Evolutionary conservation across 1,140 invertebrate species (phyloP).

Genomic region (Drosophila asahinai): DNA sequence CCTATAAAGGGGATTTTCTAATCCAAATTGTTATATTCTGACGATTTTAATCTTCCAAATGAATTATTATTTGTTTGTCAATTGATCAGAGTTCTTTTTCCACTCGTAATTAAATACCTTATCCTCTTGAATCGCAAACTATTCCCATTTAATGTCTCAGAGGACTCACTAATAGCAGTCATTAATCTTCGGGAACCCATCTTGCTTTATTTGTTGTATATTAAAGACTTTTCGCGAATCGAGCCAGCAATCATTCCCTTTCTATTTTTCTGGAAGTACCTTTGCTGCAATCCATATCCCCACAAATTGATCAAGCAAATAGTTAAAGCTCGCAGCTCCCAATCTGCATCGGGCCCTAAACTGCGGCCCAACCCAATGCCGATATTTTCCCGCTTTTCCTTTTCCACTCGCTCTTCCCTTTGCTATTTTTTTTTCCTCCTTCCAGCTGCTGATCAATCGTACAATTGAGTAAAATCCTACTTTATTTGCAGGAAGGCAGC

Average conservation of each 20-base stretch:
- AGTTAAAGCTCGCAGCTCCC: constrained; percentile 49
- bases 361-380: constrained; percentile 44
- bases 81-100: background rate
- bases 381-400: constrained; percentile 45
- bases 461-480: constrained; percentile 82
- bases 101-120: background rate
- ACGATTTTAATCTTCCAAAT: background rate
- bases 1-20: no score
- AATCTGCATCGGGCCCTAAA: constrained; percentile 55
- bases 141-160: background rate
- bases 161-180: background rate
- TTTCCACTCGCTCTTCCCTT: constrained; percentile 15
- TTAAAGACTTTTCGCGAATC: constrained; percentile 1
- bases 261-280: constrained; percentile 3
- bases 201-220: background rate
- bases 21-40: no score
- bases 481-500: constrained; percentile 77
- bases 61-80: background rate
- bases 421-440: constrained; percentile 13
- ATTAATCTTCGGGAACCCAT: background rate
- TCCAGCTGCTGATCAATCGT: constrained; percentile 79
- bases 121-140: background rate
- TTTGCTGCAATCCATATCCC: constrained; percentile 21
- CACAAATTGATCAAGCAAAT: constrained; percentile 56
- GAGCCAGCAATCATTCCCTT: constrained; percentile 3